These are phyloP conservation scores for Hirudo medicinalis DNA, from an alignment of 1,140 invertebrate species.

Conservation along the genomic window DNA sequence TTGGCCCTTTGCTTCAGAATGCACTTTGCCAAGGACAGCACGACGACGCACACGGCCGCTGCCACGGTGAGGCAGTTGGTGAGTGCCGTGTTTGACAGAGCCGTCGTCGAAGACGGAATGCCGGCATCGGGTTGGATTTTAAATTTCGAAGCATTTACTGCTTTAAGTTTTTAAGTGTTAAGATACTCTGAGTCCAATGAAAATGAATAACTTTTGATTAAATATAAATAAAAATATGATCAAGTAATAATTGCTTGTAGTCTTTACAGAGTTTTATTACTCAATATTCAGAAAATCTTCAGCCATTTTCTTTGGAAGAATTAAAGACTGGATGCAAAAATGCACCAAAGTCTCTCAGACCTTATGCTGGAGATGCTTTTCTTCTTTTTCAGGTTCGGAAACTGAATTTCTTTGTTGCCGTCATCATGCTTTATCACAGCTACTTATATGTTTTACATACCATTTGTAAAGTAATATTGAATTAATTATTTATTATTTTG, in stretches of 20 bases:
- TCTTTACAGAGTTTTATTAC: neutral
- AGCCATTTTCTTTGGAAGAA: constrained; percentile 57
- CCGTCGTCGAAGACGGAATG: constrained; percentile 50
- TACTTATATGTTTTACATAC: no score
- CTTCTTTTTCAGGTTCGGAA: constrained; percentile 70
- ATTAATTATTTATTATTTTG: no score
- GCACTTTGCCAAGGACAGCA: constrained; percentile 81
- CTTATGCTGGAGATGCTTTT: constrained; percentile 85
- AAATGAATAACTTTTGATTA: constrained; percentile 15
- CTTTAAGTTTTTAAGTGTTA: no score
- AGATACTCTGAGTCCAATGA: neutral
- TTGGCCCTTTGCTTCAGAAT: constrained; percentile 87
- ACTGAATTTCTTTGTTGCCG: neutral
- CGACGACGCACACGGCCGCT: constrained; percentile 87
- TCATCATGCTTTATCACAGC: no score
- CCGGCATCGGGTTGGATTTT: constrained; percentile 9
- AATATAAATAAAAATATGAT: no score
- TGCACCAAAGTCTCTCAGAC: constrained; percentile 51
- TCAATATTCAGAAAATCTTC: constrained; percentile 26
- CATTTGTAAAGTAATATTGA: no score
- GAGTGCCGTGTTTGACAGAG: constrained; percentile 88
- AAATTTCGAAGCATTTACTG: neutral
- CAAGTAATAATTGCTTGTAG: neutral
- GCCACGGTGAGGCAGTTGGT: constrained; percentile 91
- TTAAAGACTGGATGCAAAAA: constrained; percentile 58